Evolutionary conservation across 2,113 vertebrate species (phyloP), one percentile per base, ranked within the genome.

Genomic region (Hymenochirus boettgeri): DNA sequence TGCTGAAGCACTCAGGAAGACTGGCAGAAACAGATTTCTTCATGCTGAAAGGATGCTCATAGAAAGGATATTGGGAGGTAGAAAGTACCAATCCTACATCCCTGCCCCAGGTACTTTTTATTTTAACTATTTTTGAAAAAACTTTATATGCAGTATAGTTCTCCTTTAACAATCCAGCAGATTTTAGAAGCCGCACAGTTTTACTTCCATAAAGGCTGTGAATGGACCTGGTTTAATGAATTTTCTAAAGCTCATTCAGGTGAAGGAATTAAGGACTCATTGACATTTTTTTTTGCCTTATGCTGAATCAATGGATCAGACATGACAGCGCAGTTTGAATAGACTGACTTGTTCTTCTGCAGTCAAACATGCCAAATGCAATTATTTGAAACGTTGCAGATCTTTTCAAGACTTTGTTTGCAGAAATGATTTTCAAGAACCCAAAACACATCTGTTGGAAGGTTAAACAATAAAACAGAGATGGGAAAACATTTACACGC

Each of bases 281-380:
- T 48, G 18, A 42, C 15, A 48, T 48, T 22, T 48, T 48, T 48
- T 22, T 48, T 48, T 48, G 46, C 21, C 8, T 48, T 48, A 22
- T 23, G 18, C 21, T 62, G 62, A 73, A 62, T 70, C 54, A 13
- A 48, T 22, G 24, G 42, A 60, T 64, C 72, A 61, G 56, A 56
- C 37, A 55, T 48, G 61, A 59, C 25, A 61, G 52, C 55, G 57
- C 63, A 65, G 64, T 56, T 52, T 42, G 57, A 77, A 71, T 67
- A 62, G 58, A 75, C 13, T 7, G 13, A 21, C 8, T 8, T 48
- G 46, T 48, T 47, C 39, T 15, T 19, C 19, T 17, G 21, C 33
- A 5, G 46, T 48, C 46, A 48, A 8, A 48, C 46, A 5, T 48
- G 46, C 21, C 46, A 48, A 48, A 48, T 21, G 46, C 46, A 48